Base-by-base conservation (phyloP, 1,140 invertebrate species). In the Heliconius nattereri region DNA sequence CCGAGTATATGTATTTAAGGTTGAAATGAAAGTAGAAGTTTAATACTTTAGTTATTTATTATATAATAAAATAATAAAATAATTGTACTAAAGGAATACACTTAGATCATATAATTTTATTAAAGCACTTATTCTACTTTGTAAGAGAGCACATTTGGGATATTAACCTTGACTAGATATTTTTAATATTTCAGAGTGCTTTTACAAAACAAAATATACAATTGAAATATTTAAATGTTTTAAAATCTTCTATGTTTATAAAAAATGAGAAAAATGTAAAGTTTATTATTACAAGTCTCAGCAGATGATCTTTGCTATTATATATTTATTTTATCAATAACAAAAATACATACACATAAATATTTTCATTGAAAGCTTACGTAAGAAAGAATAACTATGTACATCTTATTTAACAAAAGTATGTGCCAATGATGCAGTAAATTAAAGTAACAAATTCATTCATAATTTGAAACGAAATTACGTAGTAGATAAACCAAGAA, bases 121-220 rank as follows among this genome's bases (percentile, higher is more conserved):
- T 29, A 57, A 19, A 75, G n/a, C n/a, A 66, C 37, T 66, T 76
- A 70, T 35, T 40, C 57, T 76, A 76, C 32, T 45, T 23, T 37
- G 23, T 49, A 76, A 70, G 40, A 76, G 75, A 60, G 66, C 75
- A 71, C 66, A n/a, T 37, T 40, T 71, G 35, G 32, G 20, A 29
- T 75, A 60, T 76, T 73, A 78, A 66, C 54, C 75, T 84, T 82
- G 83, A 84, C 83, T 84, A 84, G 83, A 82, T 78, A 73, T 78
- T 73, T 71, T 76, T 76, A 60, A 26, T 70, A 70, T 66, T 52
- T 49, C 54, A 66, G 60, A 66, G 35, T 60, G 71, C 71, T 73
- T 60, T 66, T 26, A 66, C 60, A 66, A 66, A 66, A 66, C 60
- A 66, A 66, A 66, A 66, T 66, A 66, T 66, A 66, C 60, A 66